phyloP scores from a whole-genome alignment of 2,888 invertebrate species.

The Drosophila affinis region DNA sequence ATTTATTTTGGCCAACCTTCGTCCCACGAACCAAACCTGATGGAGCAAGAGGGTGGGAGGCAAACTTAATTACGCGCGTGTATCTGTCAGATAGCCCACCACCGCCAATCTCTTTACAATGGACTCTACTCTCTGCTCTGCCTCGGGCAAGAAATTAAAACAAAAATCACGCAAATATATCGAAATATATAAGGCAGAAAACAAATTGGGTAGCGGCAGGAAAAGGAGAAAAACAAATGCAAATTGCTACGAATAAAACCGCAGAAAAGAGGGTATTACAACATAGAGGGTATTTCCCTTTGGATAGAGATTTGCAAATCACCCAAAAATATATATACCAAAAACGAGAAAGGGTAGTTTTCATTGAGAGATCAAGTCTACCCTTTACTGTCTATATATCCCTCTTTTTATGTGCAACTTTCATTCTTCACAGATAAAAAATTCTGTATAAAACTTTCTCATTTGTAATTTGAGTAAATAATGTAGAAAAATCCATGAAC shows the following conservation, averaged over 20 bases:
- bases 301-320: not conserved
- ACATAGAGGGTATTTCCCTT: not conserved
- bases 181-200: not conserved
- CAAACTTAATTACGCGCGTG: slow-evolving; percentile 44
- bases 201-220: not conserved
- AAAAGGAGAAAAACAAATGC: not conserved
- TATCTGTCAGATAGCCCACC: slow-evolving; percentile 32
- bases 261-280: not conserved
- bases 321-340: no score
- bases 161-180: slow-evolving; percentile 4
- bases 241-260: not conserved
- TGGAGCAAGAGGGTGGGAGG: slow-evolving; percentile 30
- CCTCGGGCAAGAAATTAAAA: slow-evolving; percentile 20
- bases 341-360: no score
- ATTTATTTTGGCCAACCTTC: slow-evolving; percentile 60
- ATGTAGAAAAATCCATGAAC: no score
- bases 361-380: no score
- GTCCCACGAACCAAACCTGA: slow-evolving; percentile 45
- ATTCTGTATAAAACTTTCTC: no score
- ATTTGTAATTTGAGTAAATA: no score
- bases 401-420: no score
- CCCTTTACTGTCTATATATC: no score
- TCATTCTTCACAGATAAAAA: no score
- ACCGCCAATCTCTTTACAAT: slow-evolving; percentile 31
- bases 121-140: slow-evolving; percentile 14